Evolutionary conservation across 2,888 invertebrate genomes (phyloP), one percentile per base, ranked within the genome.

Genomic region (Lamellibrachia columna): DNA sequence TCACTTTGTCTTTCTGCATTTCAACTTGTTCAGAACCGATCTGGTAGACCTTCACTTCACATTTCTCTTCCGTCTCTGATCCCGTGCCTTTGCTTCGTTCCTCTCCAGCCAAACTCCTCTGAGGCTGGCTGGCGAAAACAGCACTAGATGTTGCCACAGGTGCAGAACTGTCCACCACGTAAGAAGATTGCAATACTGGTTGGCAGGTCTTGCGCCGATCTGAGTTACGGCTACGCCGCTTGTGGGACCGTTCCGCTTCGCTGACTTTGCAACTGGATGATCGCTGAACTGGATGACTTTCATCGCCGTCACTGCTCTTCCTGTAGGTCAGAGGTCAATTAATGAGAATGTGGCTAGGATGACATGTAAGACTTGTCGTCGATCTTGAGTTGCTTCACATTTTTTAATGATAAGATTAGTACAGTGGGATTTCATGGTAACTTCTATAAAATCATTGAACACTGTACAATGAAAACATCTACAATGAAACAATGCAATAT

Each of bases 181-280:
- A 52, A 15, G 90, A 60, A 22, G 92, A 58, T 28, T 92, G 92
- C 52, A 95, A 90, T n/a, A 95, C 94, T 11, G 96, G 95, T 55
- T 95, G 95, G 93, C 95, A 95, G 11, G 96, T 96, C 92, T 95
- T 95, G 90, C 96, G 93, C 53, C 96, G 93, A 92, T 95, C 95
- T 1, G 94, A 94, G 58, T 94, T 93, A 15, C 95, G 94, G 92
- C 94, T 93, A 92, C 94, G 94, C 40, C 91, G 58, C 52, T 52
- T 92, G 90, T 60, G 75, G 58, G 52, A 53, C 3, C 94, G 93
- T 90, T 94, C 94, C 4, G 94, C 94, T 90, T 95, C 92, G 7
- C 94, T 95, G 11, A 94, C 94, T 92, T 95, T 95, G 7, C 95
- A 94, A 93, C 96, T 96, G 90, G 95, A 95, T 11, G 96, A 95